Percentiles rank a stretch among this genome's conserved stretches.
These are phyloP conservation scores for Pimpla rufipes DNA, from an alignment of 2,888 invertebrate genomes.

Conservation along the genomic window DNA sequence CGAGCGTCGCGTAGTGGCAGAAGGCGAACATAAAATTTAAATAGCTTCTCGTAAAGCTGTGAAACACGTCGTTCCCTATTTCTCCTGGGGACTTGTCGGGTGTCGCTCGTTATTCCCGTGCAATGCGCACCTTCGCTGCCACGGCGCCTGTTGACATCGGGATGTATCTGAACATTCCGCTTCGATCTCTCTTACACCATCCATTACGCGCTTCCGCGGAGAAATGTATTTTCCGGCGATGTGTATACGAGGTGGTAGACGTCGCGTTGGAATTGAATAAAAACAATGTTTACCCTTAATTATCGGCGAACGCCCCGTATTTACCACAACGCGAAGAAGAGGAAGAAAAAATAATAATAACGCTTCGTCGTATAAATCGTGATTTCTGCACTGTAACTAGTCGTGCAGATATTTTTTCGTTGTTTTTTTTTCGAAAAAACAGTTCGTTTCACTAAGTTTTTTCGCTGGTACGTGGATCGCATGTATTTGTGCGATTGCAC, in stretches of 20 bases:
- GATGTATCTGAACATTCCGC: constrained; percentile 16
- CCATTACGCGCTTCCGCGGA: neutral
- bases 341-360: no score
- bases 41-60: constrained; percentile 74
- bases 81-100: constrained; percentile 50
- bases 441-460: no score
- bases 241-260: neutral
- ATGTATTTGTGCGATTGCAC: no score
- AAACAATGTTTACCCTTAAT: no score
- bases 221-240: neutral
- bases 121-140: constrained; percentile 27
- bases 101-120: constrained; percentile 46
- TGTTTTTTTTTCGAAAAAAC: no score
- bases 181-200: constrained; percentile 9
- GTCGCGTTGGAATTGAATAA: no score
- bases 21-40: constrained; percentile 74
- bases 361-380: no score
- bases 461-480: no score
- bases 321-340: no score
- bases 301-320: neutral
- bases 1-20: constrained; percentile 4
- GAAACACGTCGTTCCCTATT: constrained; percentile 70
- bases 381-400: no score
- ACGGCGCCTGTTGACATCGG: constrained; percentile 1
- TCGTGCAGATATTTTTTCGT: no score